Base-by-base conservation (phyloP, 2,888 invertebrate genomes). In the Pinctada fucata region DNA sequence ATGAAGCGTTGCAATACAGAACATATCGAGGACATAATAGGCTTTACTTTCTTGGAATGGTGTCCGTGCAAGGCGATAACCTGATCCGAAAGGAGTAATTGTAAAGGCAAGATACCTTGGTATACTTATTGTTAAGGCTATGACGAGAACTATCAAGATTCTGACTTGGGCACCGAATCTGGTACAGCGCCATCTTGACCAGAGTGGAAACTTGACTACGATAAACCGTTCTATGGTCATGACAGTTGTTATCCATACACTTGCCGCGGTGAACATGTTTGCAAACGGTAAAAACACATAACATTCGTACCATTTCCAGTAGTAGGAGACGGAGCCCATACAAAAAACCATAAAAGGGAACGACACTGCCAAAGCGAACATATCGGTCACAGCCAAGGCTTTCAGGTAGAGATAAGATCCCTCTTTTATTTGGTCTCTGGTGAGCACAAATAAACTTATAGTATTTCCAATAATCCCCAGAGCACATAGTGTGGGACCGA, bases 351-450 rank as follows among this genome's bases (percentile, higher is more conserved):
- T 75, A 51, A 78, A 85, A 10, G 86, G 75, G 31, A 90, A 83
- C 1, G 88, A 86, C n/a, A 90, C 75, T 0, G 84, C 52, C 13
- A 91, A 81, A 6, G 89, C 86, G 2, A 82, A 70, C 6, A 91
- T 74, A 78, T 91, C 91, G 0, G 90, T 85, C 1, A 86, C 76
- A 0, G 91, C 89, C 76, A 91, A 83, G 4, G 88, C 90, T 31
- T 86, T 86, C 8, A 91, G 82, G 82, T 91, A 91, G 4, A 87
- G 87, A 82, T 91, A 91, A 0, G 91, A 90, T 0, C 91, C 90
- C 66, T 89, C 88, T 50, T 84, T 87, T 66, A 91, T 84, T 13
- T 84, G 81, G 3, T 83, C 82, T 13, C 88, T 85, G 3, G 88
- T 84, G 13, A 91, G 85, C 16, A 91, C 89, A 68, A 87, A 75